Conservation (phyloP, 1,140 invertebrate genomes). For the Bombyx mandarina region DNA sequence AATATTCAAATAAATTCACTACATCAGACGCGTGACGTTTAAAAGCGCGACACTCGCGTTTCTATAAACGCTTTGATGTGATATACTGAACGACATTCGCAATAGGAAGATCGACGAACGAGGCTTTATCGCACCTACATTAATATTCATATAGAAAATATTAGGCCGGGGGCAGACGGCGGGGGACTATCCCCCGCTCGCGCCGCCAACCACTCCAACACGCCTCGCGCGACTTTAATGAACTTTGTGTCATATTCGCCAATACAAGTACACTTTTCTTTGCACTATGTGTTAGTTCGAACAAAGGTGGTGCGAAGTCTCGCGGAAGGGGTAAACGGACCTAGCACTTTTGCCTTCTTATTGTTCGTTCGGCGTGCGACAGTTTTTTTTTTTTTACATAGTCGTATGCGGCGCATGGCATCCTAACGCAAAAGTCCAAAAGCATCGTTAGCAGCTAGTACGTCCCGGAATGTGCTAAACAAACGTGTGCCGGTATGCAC, state of each 20-base stretch:
- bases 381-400: constrained; percentile 35
- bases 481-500: too few relatives aligned
- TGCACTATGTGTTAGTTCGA: constrained; percentile 57
- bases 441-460: too few relatives aligned
- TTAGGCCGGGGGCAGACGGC: constrained; percentile 30
- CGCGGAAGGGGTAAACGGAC: constrained; percentile 48
- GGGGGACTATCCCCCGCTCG: constrained; percentile 35
- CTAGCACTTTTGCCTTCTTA: constrained; percentile 48
- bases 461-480: too few relatives aligned
- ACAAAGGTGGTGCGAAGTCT: constrained; percentile 62
- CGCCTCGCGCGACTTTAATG: constrained; percentile 62
- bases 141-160: constrained; percentile 59
- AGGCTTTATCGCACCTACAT: too few relatives aligned
- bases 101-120: too few relatives aligned
- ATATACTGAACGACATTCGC: too few relatives aligned
- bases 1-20: too few relatives aligned
- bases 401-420: constrained; percentile 19
- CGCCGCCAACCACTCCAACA: constrained; percentile 58
- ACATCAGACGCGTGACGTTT: too few relatives aligned
- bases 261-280: constrained; percentile 64
- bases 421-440: too few relatives aligned
- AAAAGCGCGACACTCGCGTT: too few relatives aligned
- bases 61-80: too few relatives aligned
- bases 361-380: constrained; percentile 33
- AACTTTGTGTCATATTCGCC: constrained; percentile 62